A percentile compares a stretch with the other conserved stretches of the same genome.
These are phyloP conservation scores for Pecten maximus DNA, from an alignment of 2,888 invertebrate species.

Conservation along the genomic window DNA sequence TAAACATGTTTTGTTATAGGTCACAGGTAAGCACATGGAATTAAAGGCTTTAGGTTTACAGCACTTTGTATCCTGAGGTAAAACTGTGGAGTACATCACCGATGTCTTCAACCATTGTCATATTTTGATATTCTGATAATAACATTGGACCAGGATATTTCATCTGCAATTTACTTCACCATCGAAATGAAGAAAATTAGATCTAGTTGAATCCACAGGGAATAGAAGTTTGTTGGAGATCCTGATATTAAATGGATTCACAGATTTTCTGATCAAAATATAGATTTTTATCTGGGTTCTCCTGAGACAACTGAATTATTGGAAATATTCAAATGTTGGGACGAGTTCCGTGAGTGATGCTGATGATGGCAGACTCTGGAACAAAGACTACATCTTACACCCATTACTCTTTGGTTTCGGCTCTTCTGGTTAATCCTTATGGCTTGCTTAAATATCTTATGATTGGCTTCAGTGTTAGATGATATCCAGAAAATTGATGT, in stretches of 20 bases:
- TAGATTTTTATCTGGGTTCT: background rate
- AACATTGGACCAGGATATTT: background rate
- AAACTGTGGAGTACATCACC: background rate
- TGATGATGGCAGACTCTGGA: background rate
- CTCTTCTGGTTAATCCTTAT: background rate
- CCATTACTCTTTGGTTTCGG: background rate
- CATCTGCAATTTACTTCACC: background rate
- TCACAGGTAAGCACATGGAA: no score
- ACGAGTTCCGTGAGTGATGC: background rate
- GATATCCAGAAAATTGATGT: background rate
- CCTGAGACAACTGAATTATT: background rate
- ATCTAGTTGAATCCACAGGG: background rate
- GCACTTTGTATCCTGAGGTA: no score
- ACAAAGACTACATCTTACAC: background rate
- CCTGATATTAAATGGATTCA: constrained; percentile 19
- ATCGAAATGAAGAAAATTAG: background rate
- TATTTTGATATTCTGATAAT: background rate
- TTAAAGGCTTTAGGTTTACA: no score
- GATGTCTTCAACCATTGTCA: background rate
- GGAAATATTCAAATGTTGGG: background rate
- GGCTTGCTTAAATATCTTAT: no score
- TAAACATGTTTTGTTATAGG: no score
- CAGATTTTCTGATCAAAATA: constrained; percentile 26
- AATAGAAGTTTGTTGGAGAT: background rate
- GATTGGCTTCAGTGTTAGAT: no score